phyloP scores from a whole-genome alignment of 2,113 vertebrate species.

The Falcunculus frontatus region DNA sequence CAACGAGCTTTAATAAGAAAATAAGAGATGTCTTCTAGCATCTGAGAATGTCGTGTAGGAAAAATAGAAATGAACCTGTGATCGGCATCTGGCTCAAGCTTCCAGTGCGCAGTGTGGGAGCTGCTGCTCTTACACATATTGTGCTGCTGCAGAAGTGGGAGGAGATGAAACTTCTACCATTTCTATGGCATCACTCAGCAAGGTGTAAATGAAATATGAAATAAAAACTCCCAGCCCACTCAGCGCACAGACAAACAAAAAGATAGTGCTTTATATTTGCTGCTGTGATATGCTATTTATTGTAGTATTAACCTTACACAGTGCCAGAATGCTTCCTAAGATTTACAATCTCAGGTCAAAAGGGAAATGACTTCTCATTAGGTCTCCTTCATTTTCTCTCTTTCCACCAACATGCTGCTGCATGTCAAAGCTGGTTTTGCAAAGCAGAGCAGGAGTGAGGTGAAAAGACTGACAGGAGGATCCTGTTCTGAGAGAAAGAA shows the following conservation, averaged over 20 bases:
- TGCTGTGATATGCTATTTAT: slow-evolving; percentile 61
- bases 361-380: slow-evolving; percentile 29
- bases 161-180: slow-evolving; percentile 63
- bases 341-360: slow-evolving; percentile 53
- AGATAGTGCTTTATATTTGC: slow-evolving; percentile 42
- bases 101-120: slow-evolving; percentile 47
- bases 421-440: slow-evolving; percentile 5
- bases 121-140: slow-evolving; percentile 39
- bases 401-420: background rate
- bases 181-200: slow-evolving; percentile 66
- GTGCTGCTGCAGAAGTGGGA: slow-evolving; percentile 51
- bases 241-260: slow-evolving; percentile 49
- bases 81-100: background rate
- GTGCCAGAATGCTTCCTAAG: slow-evolving; percentile 15
- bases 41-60: background rate
- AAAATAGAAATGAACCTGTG: slow-evolving; percentile 15
- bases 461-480: slow-evolving; percentile 5
- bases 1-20: slow-evolving; percentile 35
- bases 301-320: slow-evolving; percentile 48
- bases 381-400: background rate
- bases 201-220: slow-evolving; percentile 78
- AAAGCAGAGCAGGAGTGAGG: slow-evolving; percentile 12
- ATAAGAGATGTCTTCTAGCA: slow-evolving; percentile 9
- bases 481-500: background rate
- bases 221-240: slow-evolving; percentile 70